phyloP scores from a whole-genome alignment of 2,113 vertebrate species.

The Nesogale talazaci region DNA sequence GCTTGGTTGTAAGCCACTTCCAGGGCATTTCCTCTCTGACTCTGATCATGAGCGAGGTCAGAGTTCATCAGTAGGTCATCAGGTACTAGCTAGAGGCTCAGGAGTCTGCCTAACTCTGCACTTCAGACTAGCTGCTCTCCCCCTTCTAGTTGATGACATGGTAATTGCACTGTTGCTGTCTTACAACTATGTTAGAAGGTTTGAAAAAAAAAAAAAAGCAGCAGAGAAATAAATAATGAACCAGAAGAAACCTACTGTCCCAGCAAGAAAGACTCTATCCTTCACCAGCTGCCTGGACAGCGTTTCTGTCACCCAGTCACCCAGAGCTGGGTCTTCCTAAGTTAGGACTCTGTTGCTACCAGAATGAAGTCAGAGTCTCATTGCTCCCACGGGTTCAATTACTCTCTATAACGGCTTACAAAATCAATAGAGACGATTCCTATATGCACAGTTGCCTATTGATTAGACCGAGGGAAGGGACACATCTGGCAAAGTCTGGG shows the following conservation, averaged over 20 bases:
- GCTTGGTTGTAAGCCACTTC: neutral
- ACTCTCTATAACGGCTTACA: neutral
- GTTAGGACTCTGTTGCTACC: neutral
- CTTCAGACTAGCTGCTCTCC: neutral
- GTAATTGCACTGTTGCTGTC: neutral
- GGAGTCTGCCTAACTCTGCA: neutral
- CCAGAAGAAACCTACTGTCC: neutral
- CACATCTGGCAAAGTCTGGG: neutral
- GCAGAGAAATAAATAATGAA: neutral
- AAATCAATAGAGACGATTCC: neutral
- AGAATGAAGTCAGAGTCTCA: neutral
- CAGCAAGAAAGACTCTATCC: neutral
- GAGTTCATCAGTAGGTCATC: neutral
- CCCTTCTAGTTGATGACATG: neutral
- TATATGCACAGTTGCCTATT: neutral
- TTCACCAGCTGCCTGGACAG: neutral
- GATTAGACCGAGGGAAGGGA: neutral
- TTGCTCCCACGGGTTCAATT: neutral
- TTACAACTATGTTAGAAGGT: neutral
- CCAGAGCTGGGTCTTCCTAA: neutral
- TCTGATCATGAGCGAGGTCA: neutral
- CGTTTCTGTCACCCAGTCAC: neutral
- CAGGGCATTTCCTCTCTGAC: neutral
- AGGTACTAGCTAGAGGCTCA: neutral
- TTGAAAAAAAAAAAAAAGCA: neutral